Evolutionary conservation across 1,140 invertebrate genomes (phyloP), one percentile per base, ranked within the genome.

Genomic region (Drosophila kanapiae): DNA sequence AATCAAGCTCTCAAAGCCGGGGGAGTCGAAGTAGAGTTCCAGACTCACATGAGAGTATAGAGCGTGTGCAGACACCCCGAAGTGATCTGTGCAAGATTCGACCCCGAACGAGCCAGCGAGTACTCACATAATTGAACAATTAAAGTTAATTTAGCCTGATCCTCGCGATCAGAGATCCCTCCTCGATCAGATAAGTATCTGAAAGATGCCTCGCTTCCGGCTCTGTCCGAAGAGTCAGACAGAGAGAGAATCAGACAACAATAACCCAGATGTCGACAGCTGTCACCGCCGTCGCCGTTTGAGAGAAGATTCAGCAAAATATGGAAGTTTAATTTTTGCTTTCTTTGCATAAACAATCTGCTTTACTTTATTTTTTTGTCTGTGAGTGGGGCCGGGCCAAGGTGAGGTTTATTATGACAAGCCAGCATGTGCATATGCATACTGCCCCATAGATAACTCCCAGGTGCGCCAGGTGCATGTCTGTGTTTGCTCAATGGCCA

Each of bases 71-170:
- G 42, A 57, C 68, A 69, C 64, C 53, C 65, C 64, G 37, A 70
- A 33, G 29, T 42, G 69, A 58, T 72, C 65, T 23, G 23, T 23
- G 23, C 23, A 23, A 23, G 23, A 23, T 23, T 23, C 23, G 23
- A 23, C 37, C 62, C 47, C n/a, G 40, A 23, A 13, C 11, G 33
- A 18, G 33, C 13, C n/a, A n/a, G 31, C n/a, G 16, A 14, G 53
- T 13, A 27, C 35, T 67, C 64, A 7, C 70, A 80, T 77, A 83
- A 83, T 86, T 77, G 71, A 62, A 62, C 83, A 86, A 86, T 86
- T 88, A 83, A 67, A 77, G 68, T 88, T 86, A 83, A 86, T 86
- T 86, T 64, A 61, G 38, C 47, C 27, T 59, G 82, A 86, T 86
- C 70, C 54, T 65, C 54, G 35, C 35, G 54, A 42, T 69, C 64